Percentiles rank a stretch among this genome's conserved stretches.
phyloP scores from a whole-genome alignment of 2,113 vertebrate genomes.

The Sylvietta virens region DNA sequence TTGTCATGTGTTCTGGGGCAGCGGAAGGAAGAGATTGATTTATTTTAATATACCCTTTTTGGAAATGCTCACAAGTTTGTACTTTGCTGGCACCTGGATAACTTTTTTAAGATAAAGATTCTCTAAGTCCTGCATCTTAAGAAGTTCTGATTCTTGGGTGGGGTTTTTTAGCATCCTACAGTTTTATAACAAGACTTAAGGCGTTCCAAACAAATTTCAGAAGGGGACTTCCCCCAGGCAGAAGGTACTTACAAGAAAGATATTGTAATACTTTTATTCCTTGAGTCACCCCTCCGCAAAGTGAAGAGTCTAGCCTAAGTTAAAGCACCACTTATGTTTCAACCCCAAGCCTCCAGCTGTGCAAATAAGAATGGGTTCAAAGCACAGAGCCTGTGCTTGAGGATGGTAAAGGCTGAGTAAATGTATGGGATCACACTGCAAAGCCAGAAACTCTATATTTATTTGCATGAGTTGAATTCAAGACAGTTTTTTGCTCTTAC shows the following conservation, averaged over 20 bases:
- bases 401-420: not conserved
- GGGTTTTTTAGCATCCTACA: not conserved
- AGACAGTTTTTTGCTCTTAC: not conserved
- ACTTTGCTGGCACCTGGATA: not conserved
- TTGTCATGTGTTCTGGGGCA: not conserved
- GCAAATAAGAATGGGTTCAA: constrained; percentile 40
- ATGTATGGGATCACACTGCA: not conserved
- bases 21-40: not conserved
- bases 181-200: not conserved
- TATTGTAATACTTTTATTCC: not conserved
- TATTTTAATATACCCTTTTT: not conserved
- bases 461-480: not conserved
- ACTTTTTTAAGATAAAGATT: not conserved
- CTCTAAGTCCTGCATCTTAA: not conserved
- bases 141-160: not conserved
- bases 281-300: not conserved
- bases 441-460: not conserved
- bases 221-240: not conserved
- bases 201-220: not conserved
- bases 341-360: constrained; percentile 21
- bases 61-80: not conserved
- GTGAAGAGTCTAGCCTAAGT: not conserved
- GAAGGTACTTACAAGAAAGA: not conserved
- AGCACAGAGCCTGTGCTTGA: not conserved
- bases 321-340: not conserved